These are phyloP conservation scores for Heptranchias perlo DNA, from an alignment of 2,113 vertebrate genomes.

Conservation along the genomic window DNA sequence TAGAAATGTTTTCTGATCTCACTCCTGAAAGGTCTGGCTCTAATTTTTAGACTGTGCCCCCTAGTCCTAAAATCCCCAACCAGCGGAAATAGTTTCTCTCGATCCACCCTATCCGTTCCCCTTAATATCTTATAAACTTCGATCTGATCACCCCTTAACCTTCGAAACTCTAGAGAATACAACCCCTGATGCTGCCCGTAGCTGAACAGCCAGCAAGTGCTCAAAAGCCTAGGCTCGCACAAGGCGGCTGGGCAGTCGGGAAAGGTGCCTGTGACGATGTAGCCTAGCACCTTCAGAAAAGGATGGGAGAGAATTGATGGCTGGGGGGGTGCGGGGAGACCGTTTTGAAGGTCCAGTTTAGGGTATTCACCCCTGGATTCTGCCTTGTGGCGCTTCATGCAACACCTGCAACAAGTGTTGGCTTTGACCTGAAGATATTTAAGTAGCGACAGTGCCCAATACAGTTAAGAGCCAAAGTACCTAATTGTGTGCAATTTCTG, in stretches of 20 bases:
- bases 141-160: too few species aligned
- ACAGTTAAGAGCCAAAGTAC: background rate
- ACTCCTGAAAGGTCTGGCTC: too few species aligned
- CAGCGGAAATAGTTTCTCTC: too few species aligned
- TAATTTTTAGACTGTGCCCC: too few species aligned
- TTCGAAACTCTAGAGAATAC: too few species aligned
- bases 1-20: too few species aligned
- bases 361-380: background rate
- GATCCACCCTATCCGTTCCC: too few species aligned
- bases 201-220: background rate
- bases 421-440: background rate
- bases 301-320: background rate
- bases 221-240: too few species aligned
- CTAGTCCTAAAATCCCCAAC: too few species aligned
- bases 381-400: background rate
- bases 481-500: background rate
- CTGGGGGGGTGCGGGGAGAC: too few species aligned
- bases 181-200: too few species aligned
- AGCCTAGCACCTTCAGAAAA: background rate
- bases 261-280: background rate
- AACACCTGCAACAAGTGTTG: background rate
- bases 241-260: background rate
- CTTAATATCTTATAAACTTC: too few species aligned
- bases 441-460: background rate
- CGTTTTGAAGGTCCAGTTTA: conserved; percentile 8